Base-by-base conservation (phyloP, 2,888 invertebrate species). In the Netelia inedita region DNA sequence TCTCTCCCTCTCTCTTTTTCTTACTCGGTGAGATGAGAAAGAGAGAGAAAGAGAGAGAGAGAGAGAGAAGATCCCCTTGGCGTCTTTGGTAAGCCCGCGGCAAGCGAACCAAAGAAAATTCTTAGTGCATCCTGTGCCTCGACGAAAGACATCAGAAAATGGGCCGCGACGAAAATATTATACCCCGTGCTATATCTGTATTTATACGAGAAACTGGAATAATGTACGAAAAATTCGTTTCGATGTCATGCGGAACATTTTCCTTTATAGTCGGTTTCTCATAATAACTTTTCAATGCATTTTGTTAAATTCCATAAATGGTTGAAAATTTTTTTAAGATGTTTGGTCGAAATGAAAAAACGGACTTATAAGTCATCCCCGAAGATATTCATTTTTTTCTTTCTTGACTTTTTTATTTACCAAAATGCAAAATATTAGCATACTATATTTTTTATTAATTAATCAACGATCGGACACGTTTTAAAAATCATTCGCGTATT, bases 41-140 rank as follows among this genome's bases (percentile, higher is more conserved):
- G 3, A 35, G 6, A 35, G 35, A 35, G 35, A 35, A 6, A 35
- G 35, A 28, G 63, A 14, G 11, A 46, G 3, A 35, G 6, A 35
- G 35, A 35, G 35, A 35, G 6, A 35, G 35, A 28, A 35, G 35
- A 35, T 5, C 35, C 35, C 46, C 46, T 46, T 1, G 14, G 46
- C 65, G 65, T 66, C 72, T 66, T 73, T 63, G 65, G 72, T 57
- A 16, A 50, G 19, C 65, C 11, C 19, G 11, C 66, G 43, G 11
- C 72, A 57, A 59, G 72, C 16, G 19, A 73, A 19, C 57, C 43
- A 79, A 79, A 72, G 57, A 16, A 57, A 79, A 73, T 79, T 66
- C 73, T 73, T 63, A 57, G 66, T 79, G 66, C 19, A 57, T 43
- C n/a, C 46, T 11, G 23, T 41, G 19, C 28, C 9, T 6, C 9